Percentiles rank a stretch among this genome's conserved stretches.
These are phyloP conservation scores for Botrylloides violaceus DNA, from an alignment of 23 tunicate genomes.

Conservation along the genomic window DNA sequence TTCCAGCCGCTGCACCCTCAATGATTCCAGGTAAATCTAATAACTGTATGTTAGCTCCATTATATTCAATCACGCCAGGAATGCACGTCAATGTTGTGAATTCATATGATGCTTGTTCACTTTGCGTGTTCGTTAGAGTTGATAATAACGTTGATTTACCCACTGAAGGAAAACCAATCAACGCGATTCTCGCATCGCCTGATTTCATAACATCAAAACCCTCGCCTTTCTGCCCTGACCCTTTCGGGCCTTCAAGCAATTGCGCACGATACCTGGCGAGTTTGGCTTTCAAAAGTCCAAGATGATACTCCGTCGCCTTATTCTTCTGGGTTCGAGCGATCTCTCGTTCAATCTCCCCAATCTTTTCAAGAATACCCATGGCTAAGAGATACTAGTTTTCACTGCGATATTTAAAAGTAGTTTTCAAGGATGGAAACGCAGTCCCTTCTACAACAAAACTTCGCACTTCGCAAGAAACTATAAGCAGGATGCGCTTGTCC, in stretches of 20 bases:
- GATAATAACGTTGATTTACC: constrained; percentile 94
- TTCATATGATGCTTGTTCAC: constrained; percentile 90
- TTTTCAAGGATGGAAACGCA: too few relatives aligned
- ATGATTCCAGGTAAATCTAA: constrained; percentile 99
- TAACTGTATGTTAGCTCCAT: constrained; percentile 95
- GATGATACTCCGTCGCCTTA: constrained; percentile 98
- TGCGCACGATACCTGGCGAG: constrained; percentile 92
- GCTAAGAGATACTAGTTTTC: too few relatives aligned
- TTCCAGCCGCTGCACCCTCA: constrained; percentile 98
- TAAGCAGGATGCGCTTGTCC: too few relatives aligned
- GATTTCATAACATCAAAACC: constrained; percentile 99
- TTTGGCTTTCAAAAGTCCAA: constrained; percentile 93
- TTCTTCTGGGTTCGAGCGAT: constrained; percentile 93
- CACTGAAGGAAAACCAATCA: constrained; percentile 98
- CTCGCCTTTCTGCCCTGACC: constrained; percentile 85
- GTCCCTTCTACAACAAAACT: too few relatives aligned
- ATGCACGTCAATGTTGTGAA: constrained; percentile 99
- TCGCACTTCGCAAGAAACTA: too few relatives aligned
- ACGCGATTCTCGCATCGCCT: constrained; percentile 95
- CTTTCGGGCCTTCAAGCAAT: constrained; percentile 81
- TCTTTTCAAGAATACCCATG: constrained; percentile 97
- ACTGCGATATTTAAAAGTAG: too few relatives aligned
- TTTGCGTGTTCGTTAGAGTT: constrained; percentile 67
- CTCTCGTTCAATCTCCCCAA: constrained; percentile 86
- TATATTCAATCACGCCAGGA: constrained; percentile 96